Evolutionary conservation across 1,140 invertebrate species (phyloP), one percentile per base, ranked within the genome.

Genomic region (Dreissena polymorpha): DNA sequence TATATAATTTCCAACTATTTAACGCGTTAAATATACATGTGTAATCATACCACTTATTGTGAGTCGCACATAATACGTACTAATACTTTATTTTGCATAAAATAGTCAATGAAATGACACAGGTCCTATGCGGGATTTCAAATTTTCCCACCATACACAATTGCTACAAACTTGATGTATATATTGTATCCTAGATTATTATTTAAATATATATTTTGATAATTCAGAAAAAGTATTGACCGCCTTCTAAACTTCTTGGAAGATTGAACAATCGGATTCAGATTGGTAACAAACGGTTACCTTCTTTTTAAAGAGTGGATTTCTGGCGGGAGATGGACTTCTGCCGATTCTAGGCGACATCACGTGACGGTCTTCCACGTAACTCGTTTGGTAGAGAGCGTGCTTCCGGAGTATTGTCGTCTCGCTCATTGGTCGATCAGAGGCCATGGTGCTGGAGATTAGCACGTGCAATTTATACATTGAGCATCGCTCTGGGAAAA

Each of bases 341-440:
- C 39, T 39, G 39, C 74, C 53, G 51, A 29, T 50, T 14, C 49
- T 67, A 13, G 29, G 49, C 18, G 7, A 18, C 25, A 64, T 63
- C 29, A 63, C 18, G 18, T 49, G 50, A 14, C 51, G 16, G 10
- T 21, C n/a, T 53, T 76, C 49, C 21, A 67, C 49, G 29, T 67
- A 76, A 67, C 74, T 76, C 55, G 65, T 76, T 39, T 76, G 74
- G 21, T 76, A 76, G 10, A 76, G 50, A 0, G 25, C 39, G 29
- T 76, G 74, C 10, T 76, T 65, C 1, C 74, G 23, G 16, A 76
- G n/a, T 49, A 76, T 76, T 14, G 25, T 39, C 2, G 60, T 49
- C 39, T 76, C 74, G 21, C 74, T 76, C n/a, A 65, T 6, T 67
- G 74, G 74, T 39, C 39, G 39, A 39, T 39, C 39, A 2, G 39